A percentile compares a stretch with the other conserved stretches of the same genome.
Conservation (phyloP, 2,888 invertebrate genomes). For the Gandaritis pyraliata region DNA sequence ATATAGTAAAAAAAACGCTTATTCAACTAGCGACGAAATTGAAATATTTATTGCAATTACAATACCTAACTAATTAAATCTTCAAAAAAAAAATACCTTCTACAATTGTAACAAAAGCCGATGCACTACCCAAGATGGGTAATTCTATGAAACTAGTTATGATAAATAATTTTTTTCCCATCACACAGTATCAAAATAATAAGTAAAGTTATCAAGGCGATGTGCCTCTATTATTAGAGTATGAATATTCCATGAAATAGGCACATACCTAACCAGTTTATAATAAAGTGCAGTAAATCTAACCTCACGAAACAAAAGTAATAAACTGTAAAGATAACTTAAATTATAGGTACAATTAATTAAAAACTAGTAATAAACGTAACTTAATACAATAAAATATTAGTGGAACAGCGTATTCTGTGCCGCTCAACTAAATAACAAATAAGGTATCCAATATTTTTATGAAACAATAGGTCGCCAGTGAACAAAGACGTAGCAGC, state of each 20-base stretch:
- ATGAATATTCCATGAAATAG: neutral
- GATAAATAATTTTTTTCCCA: neutral
- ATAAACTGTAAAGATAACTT: slow-evolving; percentile 28
- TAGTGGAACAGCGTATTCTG: slow-evolving; percentile 24
- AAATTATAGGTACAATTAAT: slow-evolving; percentile 27
- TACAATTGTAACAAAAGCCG: neutral
- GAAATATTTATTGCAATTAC: neutral
- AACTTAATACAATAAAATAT: slow-evolving; percentile 33
- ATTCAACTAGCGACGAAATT: slow-evolving; percentile 24
- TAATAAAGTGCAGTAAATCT: slow-evolving; percentile 15
- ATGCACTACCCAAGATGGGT: neutral
- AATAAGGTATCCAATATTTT: slow-evolving; percentile 38
- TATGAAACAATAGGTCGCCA: slow-evolving; percentile 39
- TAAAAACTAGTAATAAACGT: slow-evolving; percentile 34
- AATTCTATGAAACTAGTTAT: neutral
- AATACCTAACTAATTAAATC: neutral
- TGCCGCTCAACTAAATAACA: slow-evolving; percentile 42
- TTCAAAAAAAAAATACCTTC: neutral
- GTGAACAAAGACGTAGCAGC: slow-evolving; percentile 62
- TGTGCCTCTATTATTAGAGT: neutral
- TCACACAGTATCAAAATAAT: neutral
- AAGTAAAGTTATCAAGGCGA: neutral
- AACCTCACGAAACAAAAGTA: slow-evolving; percentile 39
- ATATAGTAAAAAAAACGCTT: too few species aligned
- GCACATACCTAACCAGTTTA: slow-evolving; percentile 5